Evolutionary conservation across 2,113 vertebrate genomes (phyloP), one percentile per base, ranked within the genome.

Genomic region (Microtus ochrogaster): DNA sequence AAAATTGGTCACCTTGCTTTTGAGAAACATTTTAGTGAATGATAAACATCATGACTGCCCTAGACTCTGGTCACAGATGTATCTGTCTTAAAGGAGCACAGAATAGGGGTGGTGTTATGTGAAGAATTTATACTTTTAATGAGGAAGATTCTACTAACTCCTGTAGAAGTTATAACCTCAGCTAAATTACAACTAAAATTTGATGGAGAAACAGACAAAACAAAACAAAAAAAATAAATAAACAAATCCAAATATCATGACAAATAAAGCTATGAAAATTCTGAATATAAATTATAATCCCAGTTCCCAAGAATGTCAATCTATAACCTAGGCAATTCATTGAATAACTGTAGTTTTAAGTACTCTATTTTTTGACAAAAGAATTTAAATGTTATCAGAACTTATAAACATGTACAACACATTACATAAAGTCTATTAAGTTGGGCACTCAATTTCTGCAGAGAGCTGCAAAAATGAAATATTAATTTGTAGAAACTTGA

Each of bases 401-500:
- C 63, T 47, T 93, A 39, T 89, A 89, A 96, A 89, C 95, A 97
- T 88, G 33, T 86, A 72, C 26, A 16, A 74, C 0, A 0, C 0
- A 0, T 97, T 78, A 58, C 84, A 95, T 76, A 5, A 96, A 97
- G 84, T 79, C 90, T 87, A 89, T n/a, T 89, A 81, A 91, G 44
- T 61, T 52, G 92, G 98, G 74, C 81, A 96, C 87, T 97, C 96
- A 94, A 33, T 36, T 86, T 66, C 72, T 92, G 22, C 22, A 84
- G 47, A 97, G 74, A 79, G 66, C 26, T 86, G 94, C 58, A 90
- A 78, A 96, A 97, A 95, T 90, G 81, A 90, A 89, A 81, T 96
- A 94, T 96, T 98, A 98, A 97, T 94, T 95, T 96, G 28, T 41
- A 96, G 89, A 90, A 98, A 95, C 83, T 86, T 96, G 96, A 98